Evolutionary conservation across 2,888 invertebrate species (phyloP), one percentile per base, ranked within the genome.

Genomic region (Tolmerus cingulatus): DNA sequence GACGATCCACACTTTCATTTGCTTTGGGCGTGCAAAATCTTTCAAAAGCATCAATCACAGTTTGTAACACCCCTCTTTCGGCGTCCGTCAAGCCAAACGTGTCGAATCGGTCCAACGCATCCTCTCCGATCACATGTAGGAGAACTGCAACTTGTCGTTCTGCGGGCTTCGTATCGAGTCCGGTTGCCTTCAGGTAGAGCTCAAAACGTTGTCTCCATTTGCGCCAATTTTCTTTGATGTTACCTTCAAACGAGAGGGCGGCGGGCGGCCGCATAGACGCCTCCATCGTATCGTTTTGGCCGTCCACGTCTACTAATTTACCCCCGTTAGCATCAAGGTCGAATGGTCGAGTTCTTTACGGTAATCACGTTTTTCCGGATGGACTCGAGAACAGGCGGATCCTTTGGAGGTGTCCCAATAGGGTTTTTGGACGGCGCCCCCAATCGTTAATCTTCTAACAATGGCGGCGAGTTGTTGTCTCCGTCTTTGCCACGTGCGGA

Each of bases 31-130:
- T 78, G 78, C 78, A 78, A 40, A 78, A 78, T 1, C 40, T 78
- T 78, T 78, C 78, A 40, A 78, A 78, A n/a, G 78, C 78, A n/a
- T 34, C 78, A 16, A 78, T 40, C 34, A 78, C n/a, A n/a, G n/a
- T n/a, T 37, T 37, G 14, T 37, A 37, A 27, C 23, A 30, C 74
- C 9, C 27, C 9, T 74, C 27, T 74, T 12, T 74, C 74, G 7
- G 4, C 74, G 23, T 74, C 74, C 74, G 74, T 27, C 74, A n/a
- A 74, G 27, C 30, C n/a, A 74, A 74, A 74, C 9, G 74, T 74
- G 74, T 74, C 74, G 74, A 74, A 74, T 74, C 74, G 27, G 27
- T 74, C 74, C 74, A 74, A 74, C 74, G 74, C 74, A 5, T 74
- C 74, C 0, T 74, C 74, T 9, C 74, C 27, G 27, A 74, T 74